Conservation (phyloP, 2,113 vertebrate genomes). For the Cyanoderma ruficeps region DNA sequence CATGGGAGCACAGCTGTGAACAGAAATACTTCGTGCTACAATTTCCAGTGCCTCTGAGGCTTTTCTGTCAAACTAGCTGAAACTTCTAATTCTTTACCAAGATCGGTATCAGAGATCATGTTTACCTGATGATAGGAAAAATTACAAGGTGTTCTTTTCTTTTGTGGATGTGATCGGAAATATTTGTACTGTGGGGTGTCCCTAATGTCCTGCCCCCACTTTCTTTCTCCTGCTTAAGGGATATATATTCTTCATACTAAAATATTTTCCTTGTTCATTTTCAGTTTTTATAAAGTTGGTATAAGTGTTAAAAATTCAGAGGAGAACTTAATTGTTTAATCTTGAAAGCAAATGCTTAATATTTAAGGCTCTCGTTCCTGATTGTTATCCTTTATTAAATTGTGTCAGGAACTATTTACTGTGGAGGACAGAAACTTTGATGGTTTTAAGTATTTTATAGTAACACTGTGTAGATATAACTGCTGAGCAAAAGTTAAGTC, state of each 20-base stretch:
- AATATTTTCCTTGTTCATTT: background rate
- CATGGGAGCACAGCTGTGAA: rapidly evolving
- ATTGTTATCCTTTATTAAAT: background rate
- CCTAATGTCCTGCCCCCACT: background rate
- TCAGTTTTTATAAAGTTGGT: background rate
- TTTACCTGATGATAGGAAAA: background rate
- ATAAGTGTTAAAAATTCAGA: background rate
- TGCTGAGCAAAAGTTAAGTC: background rate
- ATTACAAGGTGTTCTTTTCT: background rate
- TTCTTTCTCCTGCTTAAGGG: background rate
- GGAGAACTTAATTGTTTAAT: background rate
- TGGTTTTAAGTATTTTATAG: background rate
- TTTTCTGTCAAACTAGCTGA: background rate
- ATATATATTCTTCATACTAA: background rate
- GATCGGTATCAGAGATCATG: background rate
- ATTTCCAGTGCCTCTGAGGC: background rate
- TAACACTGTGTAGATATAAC: background rate
- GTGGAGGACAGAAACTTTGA: background rate
- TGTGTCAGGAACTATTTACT: background rate
- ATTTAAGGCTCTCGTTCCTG: background rate
- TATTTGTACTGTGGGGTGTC: background rate
- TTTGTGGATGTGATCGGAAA: background rate
- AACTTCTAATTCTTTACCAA: background rate
- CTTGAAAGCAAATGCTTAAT: background rate
- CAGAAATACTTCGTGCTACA: rapidly evolving